These are phyloP conservation scores for Malurus splendens DNA, from an alignment of 2,797 vertebrate genomes.

Conservation along the genomic window DNA sequence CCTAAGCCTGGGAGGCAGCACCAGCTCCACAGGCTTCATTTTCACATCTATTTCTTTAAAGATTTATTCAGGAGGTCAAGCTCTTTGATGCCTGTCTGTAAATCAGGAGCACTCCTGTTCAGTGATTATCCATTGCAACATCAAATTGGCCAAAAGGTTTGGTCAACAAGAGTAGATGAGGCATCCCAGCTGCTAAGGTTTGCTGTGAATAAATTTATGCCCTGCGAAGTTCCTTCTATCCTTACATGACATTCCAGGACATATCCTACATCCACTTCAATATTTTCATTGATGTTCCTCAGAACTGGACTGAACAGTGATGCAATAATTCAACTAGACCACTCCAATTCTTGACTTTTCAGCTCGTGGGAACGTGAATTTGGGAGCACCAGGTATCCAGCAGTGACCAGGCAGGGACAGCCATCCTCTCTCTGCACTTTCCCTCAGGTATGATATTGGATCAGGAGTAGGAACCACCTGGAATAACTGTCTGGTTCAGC, in stretches of 20 bases:
- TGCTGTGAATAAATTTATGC: not conserved
- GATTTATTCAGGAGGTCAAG: not conserved
- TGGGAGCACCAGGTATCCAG: not conserved
- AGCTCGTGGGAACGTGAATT: not conserved
- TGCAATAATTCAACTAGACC: not conserved
- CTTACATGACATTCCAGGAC: not conserved
- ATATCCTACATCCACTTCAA: not conserved
- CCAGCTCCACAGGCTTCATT: not conserved
- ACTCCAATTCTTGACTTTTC: not conserved
- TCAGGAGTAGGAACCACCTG: not conserved
- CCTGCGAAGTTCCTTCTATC: not conserved
- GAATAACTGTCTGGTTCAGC: not conserved
- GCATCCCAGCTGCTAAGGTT: not conserved
- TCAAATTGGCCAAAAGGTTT: not conserved
- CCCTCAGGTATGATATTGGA: not conserved
- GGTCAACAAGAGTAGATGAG: not conserved
- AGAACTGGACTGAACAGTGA: not conserved
- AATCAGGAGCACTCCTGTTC: not conserved
- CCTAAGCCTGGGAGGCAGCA: not conserved
- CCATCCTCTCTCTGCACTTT: not conserved
- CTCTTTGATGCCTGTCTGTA: not conserved
- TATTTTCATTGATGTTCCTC: not conserved
- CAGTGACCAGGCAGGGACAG: not conserved
- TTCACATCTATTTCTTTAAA: not conserved
- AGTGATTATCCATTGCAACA: not conserved